Evolutionary conservation across 2,113 vertebrate species (phyloP).

Genomic region (Alaudala cheleensis): DNA sequence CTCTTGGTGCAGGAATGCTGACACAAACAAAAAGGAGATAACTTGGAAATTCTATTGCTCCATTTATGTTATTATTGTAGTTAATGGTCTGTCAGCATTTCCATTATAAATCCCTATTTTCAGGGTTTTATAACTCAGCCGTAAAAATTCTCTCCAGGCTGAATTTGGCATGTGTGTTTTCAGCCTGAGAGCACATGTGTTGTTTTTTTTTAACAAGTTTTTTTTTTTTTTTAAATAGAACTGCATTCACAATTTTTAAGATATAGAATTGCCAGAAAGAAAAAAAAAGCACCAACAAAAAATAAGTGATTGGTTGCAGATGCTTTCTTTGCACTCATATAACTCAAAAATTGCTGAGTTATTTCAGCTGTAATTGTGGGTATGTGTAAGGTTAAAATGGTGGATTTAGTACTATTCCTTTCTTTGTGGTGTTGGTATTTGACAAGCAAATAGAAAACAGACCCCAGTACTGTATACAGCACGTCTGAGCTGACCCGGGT

Average conservation of each 20-base stretch:
- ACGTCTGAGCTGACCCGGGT: not conserved
- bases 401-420: constrained; percentile 59
- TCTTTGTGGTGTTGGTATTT: constrained; percentile 62
- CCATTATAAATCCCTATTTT: constrained; percentile 73
- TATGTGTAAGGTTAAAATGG: constrained; percentile 70
- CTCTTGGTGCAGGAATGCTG: constrained; percentile 57
- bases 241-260: constrained; percentile 69
- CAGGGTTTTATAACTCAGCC: constrained; percentile 69
- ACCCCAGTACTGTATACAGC: constrained; percentile 25
- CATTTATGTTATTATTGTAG: constrained; percentile 66
- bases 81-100: constrained; percentile 77
- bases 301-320: constrained; percentile 77
- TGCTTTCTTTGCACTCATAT: constrained; percentile 74
- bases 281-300: not conserved
- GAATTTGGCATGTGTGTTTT: constrained; percentile 74
- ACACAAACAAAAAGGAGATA: constrained; percentile 72
- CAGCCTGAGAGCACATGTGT: constrained; percentile 72
- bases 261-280: constrained; percentile 57
- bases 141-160: constrained; percentile 73
- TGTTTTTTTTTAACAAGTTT: constrained; percentile 66
- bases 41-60: constrained; percentile 66
- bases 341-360: constrained; percentile 77
- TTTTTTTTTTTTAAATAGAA: not conserved
- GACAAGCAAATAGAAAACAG: constrained; percentile 70
- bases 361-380: constrained; percentile 72